Percentiles rank a stretch among this genome's conserved stretches.
Evolutionary conservation across 2,797 vertebrate genomes (phyloP).

Genomic region (Falco cherrug): DNA sequence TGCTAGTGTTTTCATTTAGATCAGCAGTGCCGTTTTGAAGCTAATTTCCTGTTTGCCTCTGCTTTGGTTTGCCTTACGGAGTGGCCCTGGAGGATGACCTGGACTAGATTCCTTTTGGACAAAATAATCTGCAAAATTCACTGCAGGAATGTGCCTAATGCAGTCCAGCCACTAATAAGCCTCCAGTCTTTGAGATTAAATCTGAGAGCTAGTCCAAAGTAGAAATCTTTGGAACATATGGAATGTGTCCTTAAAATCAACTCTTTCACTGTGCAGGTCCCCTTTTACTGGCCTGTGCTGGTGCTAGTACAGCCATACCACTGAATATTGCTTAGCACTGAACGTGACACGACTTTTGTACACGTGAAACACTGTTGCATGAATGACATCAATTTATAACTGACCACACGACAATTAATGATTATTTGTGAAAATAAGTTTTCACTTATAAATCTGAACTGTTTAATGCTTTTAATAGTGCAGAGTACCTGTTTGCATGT

Average conservation of each 20-base stretch:
- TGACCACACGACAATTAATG: neutral
- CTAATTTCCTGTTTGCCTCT: neutral
- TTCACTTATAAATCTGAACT: neutral
- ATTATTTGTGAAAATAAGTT: neutral
- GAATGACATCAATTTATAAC: neutral
- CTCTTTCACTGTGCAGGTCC: neutral
- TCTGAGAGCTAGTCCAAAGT: neutral
- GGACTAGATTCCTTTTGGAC: neutral
- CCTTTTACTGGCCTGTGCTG: neutral
- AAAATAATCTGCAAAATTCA: neutral
- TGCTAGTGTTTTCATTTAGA: neutral
- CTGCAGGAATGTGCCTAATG: neutral
- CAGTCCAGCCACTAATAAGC: neutral
- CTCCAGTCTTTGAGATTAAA: neutral
- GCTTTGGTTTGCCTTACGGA: neutral
- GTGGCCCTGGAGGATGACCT: neutral
- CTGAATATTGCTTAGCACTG: neutral
- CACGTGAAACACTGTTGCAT: neutral
- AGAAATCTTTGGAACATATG: neutral
- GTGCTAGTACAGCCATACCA: neutral
- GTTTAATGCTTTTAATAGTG: neutral
- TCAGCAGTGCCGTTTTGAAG: neutral
- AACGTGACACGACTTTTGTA: neutral
- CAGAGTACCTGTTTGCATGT: neutral
- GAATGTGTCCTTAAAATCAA: neutral